Evolutionary conservation across 2,113 vertebrate genomes (phyloP), one percentile per base, ranked within the genome.

Genomic region (Zosterops borbonicus): DNA sequence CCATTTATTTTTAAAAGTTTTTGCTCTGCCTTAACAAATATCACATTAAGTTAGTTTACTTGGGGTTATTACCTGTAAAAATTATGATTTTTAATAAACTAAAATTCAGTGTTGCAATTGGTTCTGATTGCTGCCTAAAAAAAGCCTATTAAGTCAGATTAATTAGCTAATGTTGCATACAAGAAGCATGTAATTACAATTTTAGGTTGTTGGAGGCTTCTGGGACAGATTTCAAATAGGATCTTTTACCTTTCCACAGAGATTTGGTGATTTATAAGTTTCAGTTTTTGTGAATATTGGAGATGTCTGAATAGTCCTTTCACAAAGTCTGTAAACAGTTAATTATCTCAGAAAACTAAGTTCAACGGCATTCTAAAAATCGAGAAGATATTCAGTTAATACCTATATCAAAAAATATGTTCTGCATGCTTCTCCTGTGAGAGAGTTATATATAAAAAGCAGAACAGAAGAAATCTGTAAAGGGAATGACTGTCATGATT

Each of bases 171-270:
- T 35, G 1, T 69, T 83, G 55, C 52, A 20, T 74, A 70, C 27
- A 90, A 53, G 29, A 53, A 74, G 10, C 9, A 82, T 79, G 60
- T 63, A 59, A 41, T 71, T 59, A 47, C 44, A 7, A 39, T 96
- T 97, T 68, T 77, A 99, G 98, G 90, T 97, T 89, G 28, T 97
- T 59, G 96, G 98, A 74, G 92, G 87, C 29, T 97, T 98, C 59
- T 98, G 98, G 98, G 97, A 97, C 87, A 98, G 95, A 96, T 98
- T 95, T 88, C 98, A 98, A 65, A 97, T 94, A 68, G 97, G 97
- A 88, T 59, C 52, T 22, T 97, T 98, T 93, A 87, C 68, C 21
- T 95, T 84, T 22, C 91, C 93, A 11, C 76, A 55, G 62, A 98
- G 94, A 77, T 97, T 96, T 52, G 37, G 98, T 67, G 85, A 74